Base-by-base conservation (phyloP, 2,797 vertebrate genomes). In the Darevskia nairensis region DNA sequence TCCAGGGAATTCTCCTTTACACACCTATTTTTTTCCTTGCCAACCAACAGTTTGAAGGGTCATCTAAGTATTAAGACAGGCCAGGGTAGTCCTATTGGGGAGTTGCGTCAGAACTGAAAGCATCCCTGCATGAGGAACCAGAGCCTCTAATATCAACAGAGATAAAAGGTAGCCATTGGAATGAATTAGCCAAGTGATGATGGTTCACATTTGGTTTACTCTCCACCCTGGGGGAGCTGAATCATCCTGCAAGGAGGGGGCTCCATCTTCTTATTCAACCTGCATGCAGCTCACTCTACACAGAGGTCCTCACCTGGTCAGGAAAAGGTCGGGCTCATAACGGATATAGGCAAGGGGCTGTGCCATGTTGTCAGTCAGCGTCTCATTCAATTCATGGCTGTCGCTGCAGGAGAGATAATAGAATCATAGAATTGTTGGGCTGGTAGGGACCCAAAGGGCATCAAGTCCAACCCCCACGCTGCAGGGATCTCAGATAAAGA, bases 311-410 rank as follows among this genome's bases (percentile, higher is more conserved):
- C 87, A 97, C 98, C 98, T 99, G 91, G 97, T 97, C 59, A 98
- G 95, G 90, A 98, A 97, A 85, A 99, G 95, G 85, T 98, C 98
- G 0, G 98, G 98, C 88, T 98, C 97, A 1, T 99, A 99, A 80
- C 96, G 98, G 89, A 99, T 86, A 83, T 97, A 95, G 41, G 94
- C 97, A 8, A 97, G 96, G 78, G 98, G 94, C 88, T 96, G 97
- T 29, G 95, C 98, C 0, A 74, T 94, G 92, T 99, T 99, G 94
- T 99, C 98, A 0, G 88, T 95, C 21, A 97, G 89, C 0, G 98
- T 98, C 0, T 84, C 95, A 1, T 97, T 95, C 91, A 93, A 95
- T 94, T 99, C 98, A 0, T 96, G 94, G 88, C 98, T 98, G 94
- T 98, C 97, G 77, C 98, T 99, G 78, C 44, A 4, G 1, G 44